Conservation (phyloP, 2,113 vertebrate genomes). For the Bungarus multicinctus region DNA sequence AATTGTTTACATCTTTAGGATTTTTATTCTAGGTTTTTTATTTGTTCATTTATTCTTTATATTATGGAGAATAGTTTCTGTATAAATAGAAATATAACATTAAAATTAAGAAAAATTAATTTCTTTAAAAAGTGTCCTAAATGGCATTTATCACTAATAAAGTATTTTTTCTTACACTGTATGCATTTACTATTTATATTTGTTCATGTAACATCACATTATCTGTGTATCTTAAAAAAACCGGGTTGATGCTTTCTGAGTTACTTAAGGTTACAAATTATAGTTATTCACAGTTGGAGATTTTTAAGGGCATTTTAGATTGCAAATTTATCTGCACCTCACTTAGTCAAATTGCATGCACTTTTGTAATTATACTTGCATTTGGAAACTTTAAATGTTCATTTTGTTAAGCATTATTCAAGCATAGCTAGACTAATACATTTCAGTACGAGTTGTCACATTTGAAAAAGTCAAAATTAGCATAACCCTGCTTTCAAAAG, state of each 20-base stretch:
- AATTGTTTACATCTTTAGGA: too few species aligned
- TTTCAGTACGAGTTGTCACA: background rate
- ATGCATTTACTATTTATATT: background rate
- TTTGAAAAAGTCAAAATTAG: background rate
- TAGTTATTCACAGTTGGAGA: background rate
- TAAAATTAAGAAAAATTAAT: background rate
- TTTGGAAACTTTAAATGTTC: background rate
- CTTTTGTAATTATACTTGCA: background rate
- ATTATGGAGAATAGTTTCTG: too few species aligned
- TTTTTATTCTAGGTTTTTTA: too few species aligned
- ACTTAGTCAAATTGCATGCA: background rate
- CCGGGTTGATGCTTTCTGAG: background rate
- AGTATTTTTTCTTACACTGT: background rate
- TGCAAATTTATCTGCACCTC: background rate
- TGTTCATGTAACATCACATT: background rate
- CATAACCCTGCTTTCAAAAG: background rate
- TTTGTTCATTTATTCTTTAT: too few species aligned
- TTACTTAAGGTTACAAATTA: background rate
- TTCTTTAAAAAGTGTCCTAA: background rate
- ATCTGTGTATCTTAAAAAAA: background rate
- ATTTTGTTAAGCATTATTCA: background rate
- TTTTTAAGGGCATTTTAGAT: background rate
- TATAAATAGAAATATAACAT: background rate
- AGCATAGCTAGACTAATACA: fast-evolving
- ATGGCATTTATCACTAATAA: background rate